A percentile compares a stretch with the other conserved stretches of the same genome.
Evolutionary conservation across 2,888 invertebrate genomes (phyloP).

Genomic region (Tinea semifulvella): DNA sequence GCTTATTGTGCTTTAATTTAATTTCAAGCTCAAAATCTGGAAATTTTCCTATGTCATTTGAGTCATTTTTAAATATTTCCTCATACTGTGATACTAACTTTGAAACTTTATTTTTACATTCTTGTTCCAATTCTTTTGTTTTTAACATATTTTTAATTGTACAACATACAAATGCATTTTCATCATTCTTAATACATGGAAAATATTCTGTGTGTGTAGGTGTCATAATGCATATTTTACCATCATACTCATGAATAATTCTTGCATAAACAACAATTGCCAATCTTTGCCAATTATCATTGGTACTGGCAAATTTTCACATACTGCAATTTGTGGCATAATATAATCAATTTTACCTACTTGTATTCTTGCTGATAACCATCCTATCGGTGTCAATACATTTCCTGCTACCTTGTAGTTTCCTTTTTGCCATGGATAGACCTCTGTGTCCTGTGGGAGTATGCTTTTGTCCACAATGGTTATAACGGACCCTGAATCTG

Average conservation of each 20-base stretch:
- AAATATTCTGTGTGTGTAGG: not conserved
- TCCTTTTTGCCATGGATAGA: slow-evolving; percentile 5
- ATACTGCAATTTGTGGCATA: slow-evolving; percentile 3
- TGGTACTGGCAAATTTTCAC: slow-evolving; percentile 1
- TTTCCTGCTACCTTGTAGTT: slow-evolving; percentile 3
- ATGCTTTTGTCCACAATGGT: not conserved
- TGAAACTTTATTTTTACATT: too few species aligned
- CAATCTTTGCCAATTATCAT: slow-evolving; percentile 6
- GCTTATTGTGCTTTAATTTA: too few species aligned
- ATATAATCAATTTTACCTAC: slow-evolving; percentile 6
- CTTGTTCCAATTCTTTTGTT: too few species aligned
- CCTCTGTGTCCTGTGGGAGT: not conserved
- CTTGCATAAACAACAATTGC: not conserved
- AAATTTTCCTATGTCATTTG: too few species aligned
- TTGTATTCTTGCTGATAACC: not conserved
- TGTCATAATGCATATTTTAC: slow-evolving; percentile 1
- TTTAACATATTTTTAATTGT: too few species aligned
- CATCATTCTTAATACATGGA: too few species aligned
- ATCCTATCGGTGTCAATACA: not conserved
- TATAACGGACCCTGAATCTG: slow-evolving; percentile 5
- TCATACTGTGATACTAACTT: too few species aligned
- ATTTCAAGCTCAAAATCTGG: too few species aligned
- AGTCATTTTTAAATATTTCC: too few species aligned
- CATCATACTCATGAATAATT: slow-evolving; percentile 1
- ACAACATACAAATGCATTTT: too few species aligned